These are phyloP conservation scores for Drosophila prostipennis DNA, from an alignment of 2,888 invertebrate genomes.

Conservation along the genomic window DNA sequence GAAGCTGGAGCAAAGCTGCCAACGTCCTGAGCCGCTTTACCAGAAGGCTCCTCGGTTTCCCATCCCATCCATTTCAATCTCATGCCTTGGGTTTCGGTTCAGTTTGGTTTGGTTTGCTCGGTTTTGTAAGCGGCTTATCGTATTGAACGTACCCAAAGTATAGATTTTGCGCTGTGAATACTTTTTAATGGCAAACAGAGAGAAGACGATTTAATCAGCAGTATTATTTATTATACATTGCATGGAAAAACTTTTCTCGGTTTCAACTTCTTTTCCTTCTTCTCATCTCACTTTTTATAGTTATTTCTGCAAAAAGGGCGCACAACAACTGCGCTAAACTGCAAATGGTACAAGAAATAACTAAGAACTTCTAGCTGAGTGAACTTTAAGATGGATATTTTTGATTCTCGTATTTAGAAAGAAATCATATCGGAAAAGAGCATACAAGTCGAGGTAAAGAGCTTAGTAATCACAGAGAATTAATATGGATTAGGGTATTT, in stretches of 20 bases:
- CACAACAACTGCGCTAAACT: constrained; percentile 57
- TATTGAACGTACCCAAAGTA: constrained; percentile 76
- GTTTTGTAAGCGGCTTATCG: constrained; percentile 74
- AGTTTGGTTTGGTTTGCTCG: constrained; percentile 40
- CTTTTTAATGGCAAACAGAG: constrained; percentile 75
- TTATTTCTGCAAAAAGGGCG: constrained; percentile 5
- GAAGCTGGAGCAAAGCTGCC: constrained; percentile 47
- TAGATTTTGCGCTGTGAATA: constrained; percentile 78
- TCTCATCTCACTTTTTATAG: constrained; percentile 8
- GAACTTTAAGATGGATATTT: constrained; percentile 49
- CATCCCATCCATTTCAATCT: constrained; percentile 19
- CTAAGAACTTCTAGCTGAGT: constrained; percentile 57
- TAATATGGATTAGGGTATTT: neutral
- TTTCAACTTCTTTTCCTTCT: constrained; percentile 24
- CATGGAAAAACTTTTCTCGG: constrained; percentile 63
- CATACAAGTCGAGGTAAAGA: constrained; percentile 6
- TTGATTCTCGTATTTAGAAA: constrained; percentile 2
- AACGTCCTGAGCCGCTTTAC: constrained; percentile 58
- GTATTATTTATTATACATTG: constrained; percentile 77
- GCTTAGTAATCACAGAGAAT: constrained; percentile 7
- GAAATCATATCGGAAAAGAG: constrained; percentile 6
- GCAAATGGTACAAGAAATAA: constrained; percentile 61
- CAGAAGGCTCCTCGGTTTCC: constrained; percentile 23
- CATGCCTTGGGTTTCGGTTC: constrained; percentile 22
- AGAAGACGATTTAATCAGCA: constrained; percentile 73